Evolutionary conservation across 2,113 vertebrate species (phyloP).

Genomic region (Drymodes brunneopygia): DNA sequence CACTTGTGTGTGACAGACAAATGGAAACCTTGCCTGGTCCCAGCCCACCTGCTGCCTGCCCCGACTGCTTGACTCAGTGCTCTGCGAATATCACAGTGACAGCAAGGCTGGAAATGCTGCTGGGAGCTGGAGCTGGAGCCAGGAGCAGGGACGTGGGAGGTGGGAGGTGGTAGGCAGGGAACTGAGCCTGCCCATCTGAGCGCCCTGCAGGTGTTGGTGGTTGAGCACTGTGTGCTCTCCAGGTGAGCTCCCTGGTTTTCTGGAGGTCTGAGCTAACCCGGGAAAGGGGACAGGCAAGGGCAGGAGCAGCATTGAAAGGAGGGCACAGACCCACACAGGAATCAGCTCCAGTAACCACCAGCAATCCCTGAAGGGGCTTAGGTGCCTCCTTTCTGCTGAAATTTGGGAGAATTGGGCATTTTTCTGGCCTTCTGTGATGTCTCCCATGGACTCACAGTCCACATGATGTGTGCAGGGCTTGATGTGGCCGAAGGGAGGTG

Average conservation of each 20-base stretch:
- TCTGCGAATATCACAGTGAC: slow-evolving; percentile 8
- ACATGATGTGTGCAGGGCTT: fast-evolving
- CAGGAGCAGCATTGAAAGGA: neutral
- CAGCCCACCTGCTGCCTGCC: slow-evolving; percentile 12
- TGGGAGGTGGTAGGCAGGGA: neutral
- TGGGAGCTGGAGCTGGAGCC: neutral
- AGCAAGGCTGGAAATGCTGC: neutral
- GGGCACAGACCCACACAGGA: neutral
- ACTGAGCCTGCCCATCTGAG: neutral
- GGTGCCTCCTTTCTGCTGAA: neutral
- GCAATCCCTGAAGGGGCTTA: neutral
- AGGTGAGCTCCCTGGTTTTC: neutral
- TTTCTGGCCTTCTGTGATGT: neutral
- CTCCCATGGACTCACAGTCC: neutral
- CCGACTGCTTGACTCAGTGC: neutral
- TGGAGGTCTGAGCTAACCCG: neutral
- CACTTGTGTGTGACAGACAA: neutral
- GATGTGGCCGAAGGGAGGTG: neutral
- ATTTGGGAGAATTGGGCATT: neutral
- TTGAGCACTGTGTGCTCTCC: neutral
- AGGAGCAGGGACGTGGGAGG: neutral
- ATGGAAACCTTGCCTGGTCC: neutral
- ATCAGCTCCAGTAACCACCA: neutral
- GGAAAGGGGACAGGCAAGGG: neutral
- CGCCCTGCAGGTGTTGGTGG: neutral